Evolutionary conservation across 2,113 vertebrate species (phyloP).

Genomic region (Corvus moneduloides): DNA sequence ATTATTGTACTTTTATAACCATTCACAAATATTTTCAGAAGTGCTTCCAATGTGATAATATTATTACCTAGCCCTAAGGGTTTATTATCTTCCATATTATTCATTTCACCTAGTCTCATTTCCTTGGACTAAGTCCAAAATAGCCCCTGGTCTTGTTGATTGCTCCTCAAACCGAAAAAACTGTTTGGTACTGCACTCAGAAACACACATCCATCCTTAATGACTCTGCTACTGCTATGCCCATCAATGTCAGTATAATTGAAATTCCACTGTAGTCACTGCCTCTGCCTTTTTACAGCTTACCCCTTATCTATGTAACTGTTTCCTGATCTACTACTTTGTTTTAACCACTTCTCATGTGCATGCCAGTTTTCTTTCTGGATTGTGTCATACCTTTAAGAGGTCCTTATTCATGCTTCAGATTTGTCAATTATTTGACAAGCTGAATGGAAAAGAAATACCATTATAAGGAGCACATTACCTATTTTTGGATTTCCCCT

Average conservation of each 20-base stretch:
- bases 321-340: slow-evolving; percentile 24
- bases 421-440: slow-evolving; percentile 46
- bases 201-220: slow-evolving; percentile 63
- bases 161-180: slow-evolving; percentile 69
- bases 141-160: slow-evolving; percentile 77
- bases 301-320: slow-evolving; percentile 26
- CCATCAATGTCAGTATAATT: slow-evolving; percentile 69
- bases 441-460: slow-evolving; percentile 36
- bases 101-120: slow-evolving; percentile 80
- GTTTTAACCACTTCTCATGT: slow-evolving; percentile 20
- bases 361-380: neutral
- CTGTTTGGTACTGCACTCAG: slow-evolving; percentile 48
- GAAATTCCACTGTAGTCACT: slow-evolving; percentile 64
- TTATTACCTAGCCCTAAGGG: slow-evolving; percentile 78
- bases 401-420: slow-evolving; percentile 40
- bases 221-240: slow-evolving; percentile 65
- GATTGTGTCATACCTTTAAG: slow-evolving; percentile 34
- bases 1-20: slow-evolving; percentile 75
- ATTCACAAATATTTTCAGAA: slow-evolving; percentile 78
- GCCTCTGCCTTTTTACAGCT: slow-evolving; percentile 59
- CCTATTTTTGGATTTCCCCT: slow-evolving; percentile 30
- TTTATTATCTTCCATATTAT: slow-evolving; percentile 77
- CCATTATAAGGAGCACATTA: neutral
- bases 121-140: slow-evolving; percentile 78
- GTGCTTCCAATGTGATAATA: slow-evolving; percentile 75